Conservation (phyloP, 2,888 invertebrate genomes). For the Aporophyla nigra region DNA sequence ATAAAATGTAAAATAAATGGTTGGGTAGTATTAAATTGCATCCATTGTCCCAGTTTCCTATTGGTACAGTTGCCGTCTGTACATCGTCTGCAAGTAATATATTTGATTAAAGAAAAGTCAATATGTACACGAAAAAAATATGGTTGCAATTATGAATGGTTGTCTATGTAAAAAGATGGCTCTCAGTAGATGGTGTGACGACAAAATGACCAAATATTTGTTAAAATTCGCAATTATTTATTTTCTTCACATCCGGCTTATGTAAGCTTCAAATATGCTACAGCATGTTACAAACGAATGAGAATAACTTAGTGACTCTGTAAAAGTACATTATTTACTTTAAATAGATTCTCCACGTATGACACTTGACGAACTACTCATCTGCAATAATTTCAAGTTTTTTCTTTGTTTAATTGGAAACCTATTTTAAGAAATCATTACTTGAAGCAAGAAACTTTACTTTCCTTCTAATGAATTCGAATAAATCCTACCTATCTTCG, state of each 20-base stretch:
- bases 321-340: no score
- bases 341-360: no score
- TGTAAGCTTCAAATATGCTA: background rate
- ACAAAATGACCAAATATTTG: conserved; percentile 11
- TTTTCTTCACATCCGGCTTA: background rate
- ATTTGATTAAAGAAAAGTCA: conserved; percentile 45
- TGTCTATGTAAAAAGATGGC: conserved; percentile 7
- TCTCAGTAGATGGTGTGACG: background rate
- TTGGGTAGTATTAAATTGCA: conserved; percentile 36
- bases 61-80: conserved; percentile 56
- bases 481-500: background rate
- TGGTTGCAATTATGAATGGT: conserved; percentile 16
- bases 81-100: conserved; percentile 35
- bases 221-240: background rate
- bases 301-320: background rate
- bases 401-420: no score
- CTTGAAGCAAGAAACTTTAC: background rate
- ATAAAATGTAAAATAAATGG: conserved; percentile 24
- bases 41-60: conserved; percentile 51
- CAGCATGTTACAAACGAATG: background rate
- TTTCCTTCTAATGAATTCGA: background rate
- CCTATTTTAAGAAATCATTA: no score
- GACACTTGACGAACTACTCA: background rate
- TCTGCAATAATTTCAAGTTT: background rate
- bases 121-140: conserved; percentile 47